phyloP scores from a whole-genome alignment of 2,113 vertebrate genomes.

The Lycaon pictus region DNA sequence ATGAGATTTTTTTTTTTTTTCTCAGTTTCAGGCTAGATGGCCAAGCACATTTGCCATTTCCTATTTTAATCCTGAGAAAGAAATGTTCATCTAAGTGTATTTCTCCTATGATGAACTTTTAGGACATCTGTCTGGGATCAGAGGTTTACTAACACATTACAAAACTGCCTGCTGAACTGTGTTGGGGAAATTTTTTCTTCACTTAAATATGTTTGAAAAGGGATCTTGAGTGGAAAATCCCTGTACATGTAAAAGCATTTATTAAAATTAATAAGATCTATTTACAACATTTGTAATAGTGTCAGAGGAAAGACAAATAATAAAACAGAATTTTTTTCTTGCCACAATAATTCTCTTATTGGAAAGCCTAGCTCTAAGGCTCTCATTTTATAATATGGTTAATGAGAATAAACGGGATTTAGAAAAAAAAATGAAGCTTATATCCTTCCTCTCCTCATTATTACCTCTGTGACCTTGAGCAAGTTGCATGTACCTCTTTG shows the following conservation, averaged over 20 bases:
- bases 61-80: conserved; percentile 45
- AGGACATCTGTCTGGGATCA: not conserved
- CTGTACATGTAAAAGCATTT: not conserved
- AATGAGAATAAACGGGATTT: not conserved
- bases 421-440: not conserved
- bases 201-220: conserved; percentile 61
- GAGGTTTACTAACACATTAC: not conserved
- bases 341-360: conserved; percentile 43
- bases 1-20: not conserved
- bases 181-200: not conserved
- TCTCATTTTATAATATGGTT: not conserved
- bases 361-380: not conserved
- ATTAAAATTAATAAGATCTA: not conserved
- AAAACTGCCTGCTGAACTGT: not conserved
- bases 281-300: not conserved
- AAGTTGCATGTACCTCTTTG: not conserved
- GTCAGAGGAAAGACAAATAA: conserved; percentile 33
- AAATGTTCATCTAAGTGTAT: conserved; percentile 26
- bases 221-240: not conserved
- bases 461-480: not conserved
- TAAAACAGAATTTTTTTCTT: not conserved
- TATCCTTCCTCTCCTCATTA: not conserved
- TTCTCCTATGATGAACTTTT: conserved; percentile 34
- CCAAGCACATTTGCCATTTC: conserved; percentile 5
- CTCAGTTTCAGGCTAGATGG: conserved; percentile 33